These are phyloP conservation scores for Zoanthus solanderi DNA, from an alignment of 92 coral and sea anemone species.

Conservation along the genomic window DNA sequence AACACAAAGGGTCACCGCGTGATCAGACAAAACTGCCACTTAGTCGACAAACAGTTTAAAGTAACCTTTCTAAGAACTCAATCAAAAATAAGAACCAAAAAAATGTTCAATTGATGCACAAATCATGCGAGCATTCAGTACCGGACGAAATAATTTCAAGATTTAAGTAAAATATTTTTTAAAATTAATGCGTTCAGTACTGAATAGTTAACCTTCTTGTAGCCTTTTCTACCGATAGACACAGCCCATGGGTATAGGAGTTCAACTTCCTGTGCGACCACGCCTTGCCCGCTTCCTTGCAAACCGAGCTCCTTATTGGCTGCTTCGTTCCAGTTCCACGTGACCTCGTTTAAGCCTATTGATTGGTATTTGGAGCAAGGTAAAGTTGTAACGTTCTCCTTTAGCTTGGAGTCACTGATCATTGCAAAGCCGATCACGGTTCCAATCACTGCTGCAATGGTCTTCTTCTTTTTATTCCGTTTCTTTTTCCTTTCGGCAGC, in stretches of 20 bases:
- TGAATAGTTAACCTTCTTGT: constrained; percentile 59
- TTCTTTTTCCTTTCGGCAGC: neutral
- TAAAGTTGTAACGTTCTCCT: constrained; percentile 52
- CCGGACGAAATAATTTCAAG: too few species aligned
- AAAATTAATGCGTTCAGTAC: constrained; percentile 13
- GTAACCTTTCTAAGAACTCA: too few species aligned
- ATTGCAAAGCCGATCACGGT: neutral
- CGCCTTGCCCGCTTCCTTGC: constrained; percentile 59
- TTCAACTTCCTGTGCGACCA: constrained; percentile 76
- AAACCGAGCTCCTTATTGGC: constrained; percentile 59
- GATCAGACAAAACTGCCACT: too few species aligned
- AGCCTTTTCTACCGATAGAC: constrained; percentile 46
- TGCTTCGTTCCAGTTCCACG: constrained; percentile 74
- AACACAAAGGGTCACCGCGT: too few species aligned
- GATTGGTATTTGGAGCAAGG: constrained; percentile 57
- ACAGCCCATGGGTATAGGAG: constrained; percentile 66
- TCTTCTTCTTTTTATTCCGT: neutral
- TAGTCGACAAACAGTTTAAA: too few species aligned
- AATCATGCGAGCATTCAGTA: too few species aligned
- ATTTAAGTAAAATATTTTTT: neutral
- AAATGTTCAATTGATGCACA: too few species aligned
- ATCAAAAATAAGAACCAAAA: too few species aligned
- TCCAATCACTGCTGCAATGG: neutral
- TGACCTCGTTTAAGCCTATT: constrained; percentile 62
- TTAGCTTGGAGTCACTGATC: constrained; percentile 61